Base-by-base conservation (phyloP, 2,797 vertebrate species). In the Perodicticus potto region DNA sequence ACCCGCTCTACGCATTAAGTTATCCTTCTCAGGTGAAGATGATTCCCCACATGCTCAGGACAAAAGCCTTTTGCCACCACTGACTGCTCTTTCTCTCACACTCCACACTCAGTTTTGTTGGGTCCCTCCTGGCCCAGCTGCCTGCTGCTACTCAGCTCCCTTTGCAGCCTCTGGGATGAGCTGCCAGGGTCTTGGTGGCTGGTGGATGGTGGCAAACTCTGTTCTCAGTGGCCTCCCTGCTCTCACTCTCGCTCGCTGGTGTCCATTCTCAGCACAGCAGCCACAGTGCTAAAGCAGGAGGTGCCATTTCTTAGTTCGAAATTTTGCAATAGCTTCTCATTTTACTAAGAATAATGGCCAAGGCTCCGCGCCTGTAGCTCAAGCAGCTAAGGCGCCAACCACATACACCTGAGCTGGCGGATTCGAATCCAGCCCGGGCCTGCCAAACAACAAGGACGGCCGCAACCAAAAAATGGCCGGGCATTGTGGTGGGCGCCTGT, bases 131-230 rank as follows among this genome's bases (percentile, higher is more conserved):
- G 11, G 10, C 0, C n/a, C 43, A 14, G 1, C 23, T 7, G 72
- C 11, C 20, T 19, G 9, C 13, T 27, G 0, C 2, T 29, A 12
- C 3, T 16, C 34, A 34, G 13, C 5, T 7, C 32, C 0, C 10
- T 0, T 25, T 7, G 7, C 4, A 4, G 9, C 5, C 57, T 69
- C 2, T 37, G 27, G 8, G 27, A 34, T 22, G 34, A 49, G 3
- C 9, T 25, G 2, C 13, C 10, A 1, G 4, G 16, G 17, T 29
- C 22, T 57, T 53, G 4, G 9, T 2, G 12, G 11, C 40, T 53
- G 3, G 7, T 2, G 12, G 12, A 1, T 16, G 19, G 5, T 11
- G 19, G 34, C 3, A 17, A 65, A 43, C 17, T 1, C 12, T 22
- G 8, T 7, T 57, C 7, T 25, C 0, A 14, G 2, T 3, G 59